Evolutionary conservation across 2,888 invertebrate genomes (phyloP).

Genomic region (Caenorhabditis macrosperma): DNA sequence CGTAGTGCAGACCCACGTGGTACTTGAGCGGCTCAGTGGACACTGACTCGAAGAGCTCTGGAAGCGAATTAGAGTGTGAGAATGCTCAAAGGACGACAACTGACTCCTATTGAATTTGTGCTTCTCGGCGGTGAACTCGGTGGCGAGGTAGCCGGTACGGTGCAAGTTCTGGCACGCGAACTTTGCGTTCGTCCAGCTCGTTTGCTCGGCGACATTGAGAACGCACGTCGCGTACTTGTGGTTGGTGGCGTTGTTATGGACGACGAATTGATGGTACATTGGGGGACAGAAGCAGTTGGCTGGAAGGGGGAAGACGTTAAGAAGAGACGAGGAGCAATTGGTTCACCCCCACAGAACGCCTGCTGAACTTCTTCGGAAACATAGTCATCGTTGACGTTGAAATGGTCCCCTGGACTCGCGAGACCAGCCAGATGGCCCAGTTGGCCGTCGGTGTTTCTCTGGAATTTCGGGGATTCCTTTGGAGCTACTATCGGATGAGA

Average conservation of each 20-base stretch:
- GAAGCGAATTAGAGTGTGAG: neutral
- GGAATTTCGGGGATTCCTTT: neutral
- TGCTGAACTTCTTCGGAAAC: constrained; percentile 31
- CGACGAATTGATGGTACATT: constrained; percentile 7
- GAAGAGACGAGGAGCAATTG: constrained; percentile 31
- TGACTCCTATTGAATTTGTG: constrained; percentile 23
- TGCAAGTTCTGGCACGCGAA: constrained; percentile 30
- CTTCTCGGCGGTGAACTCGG: constrained; percentile 23
- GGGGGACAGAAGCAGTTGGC: constrained; percentile 28
- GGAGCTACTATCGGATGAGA: no score
- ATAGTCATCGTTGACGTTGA: constrained; percentile 37
- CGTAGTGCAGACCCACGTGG: constrained; percentile 29
- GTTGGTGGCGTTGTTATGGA: neutral
- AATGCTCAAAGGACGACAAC: neutral
- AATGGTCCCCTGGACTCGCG: constrained; percentile 8
- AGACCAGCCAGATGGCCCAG: constrained; percentile 1
- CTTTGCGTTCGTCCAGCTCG: constrained; percentile 32
- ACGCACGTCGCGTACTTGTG: constrained; percentile 17
- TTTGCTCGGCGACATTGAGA: neutral
- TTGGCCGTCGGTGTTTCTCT: constrained; percentile 17
- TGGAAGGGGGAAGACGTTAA: neutral
- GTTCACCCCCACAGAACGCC: constrained; percentile 22
- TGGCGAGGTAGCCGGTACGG: constrained; percentile 7
- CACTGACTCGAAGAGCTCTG: constrained; percentile 12
- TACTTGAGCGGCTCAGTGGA: constrained; percentile 7